Evolutionary conservation across 2,888 invertebrate genomes (phyloP), one percentile per base, ranked within the genome.

Genomic region (Aleiodes leptofemur): DNA sequence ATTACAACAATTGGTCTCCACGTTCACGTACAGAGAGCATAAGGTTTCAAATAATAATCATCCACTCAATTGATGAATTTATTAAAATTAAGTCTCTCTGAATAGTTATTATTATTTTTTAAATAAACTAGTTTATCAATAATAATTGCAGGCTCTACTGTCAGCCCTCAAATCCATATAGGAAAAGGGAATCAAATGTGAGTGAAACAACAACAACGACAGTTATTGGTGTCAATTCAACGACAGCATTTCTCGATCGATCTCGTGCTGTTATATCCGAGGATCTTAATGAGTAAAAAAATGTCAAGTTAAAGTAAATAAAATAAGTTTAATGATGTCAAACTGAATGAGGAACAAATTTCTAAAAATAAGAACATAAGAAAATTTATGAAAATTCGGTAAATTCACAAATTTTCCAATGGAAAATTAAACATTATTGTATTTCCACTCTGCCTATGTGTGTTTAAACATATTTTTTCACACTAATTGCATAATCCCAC

Each of bases 1-100:
- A 94, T 76, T 94, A 94, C 84, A 95, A 95, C 86, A 96, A 95
- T 90, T 96, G 96, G 94, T 96, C 96, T 50, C 95, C 95, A 14
- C 90, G 95, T 80, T 95, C 95, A 77, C 91, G 95, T 87, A 95
- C 95, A 73, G 95, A 95, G 89, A 95, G 95, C 90, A 94, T 95
- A 91, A 93, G 95, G 95, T 95, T 76, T 53, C 53, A 31, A 34
- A n/a, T 8, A 59, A 55, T 31, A 43, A 38, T 73, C 23, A 31
- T 56, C 29, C 14, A 16, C 3, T 23, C 14, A n/a, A 34, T 53
- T 14, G 53, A 38, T 34, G 2, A 11, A 57, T 48, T 14, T 16
- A 56, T 23, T 43, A 11, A 53, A 69, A 38, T 31, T 57, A 8
- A 29, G n/a, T 57, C 31, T 13, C 11, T 16, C 13, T 57, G 23